Conservation (phyloP, 1,140 invertebrate species). For the Physella acuta region DNA sequence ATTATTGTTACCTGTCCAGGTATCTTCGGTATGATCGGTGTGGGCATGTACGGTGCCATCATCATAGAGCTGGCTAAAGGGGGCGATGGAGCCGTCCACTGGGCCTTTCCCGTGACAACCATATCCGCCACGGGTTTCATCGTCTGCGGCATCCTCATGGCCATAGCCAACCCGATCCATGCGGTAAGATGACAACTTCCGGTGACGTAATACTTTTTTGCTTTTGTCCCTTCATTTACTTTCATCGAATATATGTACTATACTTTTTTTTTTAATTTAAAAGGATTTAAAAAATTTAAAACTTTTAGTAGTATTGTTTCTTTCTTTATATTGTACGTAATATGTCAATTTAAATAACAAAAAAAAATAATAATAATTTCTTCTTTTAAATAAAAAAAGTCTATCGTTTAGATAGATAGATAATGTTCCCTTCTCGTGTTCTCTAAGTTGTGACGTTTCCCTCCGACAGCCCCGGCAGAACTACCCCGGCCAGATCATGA, state of each 20-base stretch:
- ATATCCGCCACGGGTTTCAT: constrained; percentile 4
- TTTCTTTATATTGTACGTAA: too few relatives aligned
- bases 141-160: constrained; percentile 20
- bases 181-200: too few relatives aligned
- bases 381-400: background rate
- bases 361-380: too few relatives aligned
- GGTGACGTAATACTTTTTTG: too few relatives aligned
- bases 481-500: constrained; percentile 17
- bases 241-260: too few relatives aligned
- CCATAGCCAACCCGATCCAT: constrained; percentile 11
- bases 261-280: too few relatives aligned
- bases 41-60: constrained; percentile 14
- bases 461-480: background rate
- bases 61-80: background rate
- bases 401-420: background rate
- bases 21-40: constrained; percentile 14
- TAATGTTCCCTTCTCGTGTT: background rate
- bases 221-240: too few relatives aligned
- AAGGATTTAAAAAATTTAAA: too few relatives aligned
- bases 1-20: background rate
- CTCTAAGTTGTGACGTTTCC: background rate
- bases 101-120: constrained; percentile 16
- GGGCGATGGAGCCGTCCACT: constrained; percentile 7
- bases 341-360: background rate
- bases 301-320: too few relatives aligned